Evolutionary conservation across 2,888 invertebrate species (phyloP).

Genomic region (Anodontia alba): DNA sequence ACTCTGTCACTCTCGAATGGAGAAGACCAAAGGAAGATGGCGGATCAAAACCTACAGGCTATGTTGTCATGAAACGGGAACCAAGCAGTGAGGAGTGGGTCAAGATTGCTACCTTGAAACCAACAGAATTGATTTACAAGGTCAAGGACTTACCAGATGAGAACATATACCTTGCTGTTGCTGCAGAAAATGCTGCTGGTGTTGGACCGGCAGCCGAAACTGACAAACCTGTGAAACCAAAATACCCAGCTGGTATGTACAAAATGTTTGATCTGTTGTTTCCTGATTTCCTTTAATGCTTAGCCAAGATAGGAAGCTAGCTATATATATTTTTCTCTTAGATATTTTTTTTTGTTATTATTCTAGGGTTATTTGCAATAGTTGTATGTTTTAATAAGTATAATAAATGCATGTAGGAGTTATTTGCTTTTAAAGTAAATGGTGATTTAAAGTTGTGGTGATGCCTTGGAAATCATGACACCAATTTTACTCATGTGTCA

Average conservation of each 20-base stretch:
- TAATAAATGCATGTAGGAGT: no score
- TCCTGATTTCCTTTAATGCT: no score
- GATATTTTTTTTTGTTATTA: no score
- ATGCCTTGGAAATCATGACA: no score
- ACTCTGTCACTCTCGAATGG: slow-evolving; percentile 80
- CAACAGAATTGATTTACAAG: slow-evolving; percentile 73
- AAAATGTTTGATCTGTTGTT: slow-evolving; percentile 41
- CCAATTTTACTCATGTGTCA: no score
- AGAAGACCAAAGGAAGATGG: slow-evolving; percentile 79
- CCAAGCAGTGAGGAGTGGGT: slow-evolving; percentile 73
- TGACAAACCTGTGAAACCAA: slow-evolving; percentile 70
- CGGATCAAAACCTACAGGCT: slow-evolving; percentile 79
- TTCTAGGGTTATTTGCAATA: no score
- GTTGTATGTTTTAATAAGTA: no score
- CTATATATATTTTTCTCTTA: no score
- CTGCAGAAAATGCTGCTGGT: slow-evolving; percentile 83
- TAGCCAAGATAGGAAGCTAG: no score
- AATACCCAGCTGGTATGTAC: slow-evolving; percentile 87
- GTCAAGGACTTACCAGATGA: slow-evolving; percentile 77
- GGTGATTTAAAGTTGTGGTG: no score
- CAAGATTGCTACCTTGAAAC: slow-evolving; percentile 71
- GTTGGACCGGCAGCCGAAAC: slow-evolving; percentile 73
- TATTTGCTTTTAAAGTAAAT: no score
- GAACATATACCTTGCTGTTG: slow-evolving; percentile 82
- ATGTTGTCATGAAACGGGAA: slow-evolving; percentile 70